Conservation (phyloP, 2,113 vertebrate genomes). For the Reinhardtius hippoglossoides region DNA sequence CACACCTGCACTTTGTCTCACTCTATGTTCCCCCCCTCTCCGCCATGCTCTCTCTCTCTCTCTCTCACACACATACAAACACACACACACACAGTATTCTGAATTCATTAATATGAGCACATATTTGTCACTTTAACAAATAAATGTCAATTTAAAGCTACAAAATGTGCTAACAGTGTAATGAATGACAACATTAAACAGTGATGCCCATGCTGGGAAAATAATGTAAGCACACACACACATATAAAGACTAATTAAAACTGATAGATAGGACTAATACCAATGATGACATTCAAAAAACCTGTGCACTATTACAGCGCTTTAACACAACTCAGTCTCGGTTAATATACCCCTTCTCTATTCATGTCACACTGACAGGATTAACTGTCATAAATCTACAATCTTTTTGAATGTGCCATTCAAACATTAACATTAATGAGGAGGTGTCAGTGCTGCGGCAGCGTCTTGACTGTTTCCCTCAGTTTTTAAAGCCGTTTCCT, state of each 20-base stretch:
- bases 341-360: slow-evolving; percentile 58
- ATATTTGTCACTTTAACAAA: slow-evolving; percentile 64
- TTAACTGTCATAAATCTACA: slow-evolving; percentile 71
- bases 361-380: slow-evolving; percentile 60
- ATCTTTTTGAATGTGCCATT: slow-evolving; percentile 59
- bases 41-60: neutral
- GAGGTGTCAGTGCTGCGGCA: slow-evolving; percentile 23
- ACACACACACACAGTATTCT: slow-evolving; percentile 25
- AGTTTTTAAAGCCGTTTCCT: slow-evolving; percentile 22
- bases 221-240: slow-evolving; percentile 39
- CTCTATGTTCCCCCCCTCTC: slow-evolving; percentile 6
- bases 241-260: slow-evolving; percentile 70
- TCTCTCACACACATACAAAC: neutral
- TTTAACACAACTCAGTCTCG: slow-evolving; percentile 60
- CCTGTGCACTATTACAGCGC: slow-evolving; percentile 34
- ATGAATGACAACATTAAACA: slow-evolving; percentile 47
- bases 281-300: slow-evolving; percentile 63
- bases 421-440: slow-evolving; percentile 55
- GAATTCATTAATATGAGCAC: slow-evolving; percentile 57
- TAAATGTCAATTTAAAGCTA: slow-evolving; percentile 61
- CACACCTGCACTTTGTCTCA: slow-evolving; percentile 66
- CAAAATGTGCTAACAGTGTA: slow-evolving; percentile 51
- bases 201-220: slow-evolving; percentile 46
- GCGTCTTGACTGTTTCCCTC: slow-evolving; percentile 31
- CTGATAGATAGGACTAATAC: slow-evolving; percentile 66